Evolutionary conservation across 2,113 vertebrate species (phyloP).

Genomic region (Calidris pygmaea): DNA sequence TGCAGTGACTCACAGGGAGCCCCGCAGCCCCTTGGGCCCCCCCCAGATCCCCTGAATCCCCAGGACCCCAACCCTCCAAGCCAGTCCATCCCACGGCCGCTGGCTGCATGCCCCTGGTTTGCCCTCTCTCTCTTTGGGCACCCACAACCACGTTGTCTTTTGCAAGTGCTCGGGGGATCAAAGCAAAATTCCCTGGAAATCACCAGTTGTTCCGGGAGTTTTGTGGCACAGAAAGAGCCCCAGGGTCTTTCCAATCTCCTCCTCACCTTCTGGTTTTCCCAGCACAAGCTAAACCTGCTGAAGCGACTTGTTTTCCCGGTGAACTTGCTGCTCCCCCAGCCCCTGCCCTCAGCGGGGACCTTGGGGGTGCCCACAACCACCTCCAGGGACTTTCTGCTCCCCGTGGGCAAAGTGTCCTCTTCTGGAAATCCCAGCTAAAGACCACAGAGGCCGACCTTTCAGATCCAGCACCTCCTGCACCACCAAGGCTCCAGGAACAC

Average conservation of each 20-base stretch:
- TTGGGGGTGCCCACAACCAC: not conserved
- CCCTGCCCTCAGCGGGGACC: not conserved
- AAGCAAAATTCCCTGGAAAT: not conserved
- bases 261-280: not conserved
- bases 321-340: not conserved
- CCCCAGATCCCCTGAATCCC: not conserved
- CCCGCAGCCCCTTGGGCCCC: fast-evolving
- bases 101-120: not conserved
- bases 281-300: not conserved
- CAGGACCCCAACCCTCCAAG: not conserved
- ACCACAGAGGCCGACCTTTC: fast-evolving
- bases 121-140: fast-evolving
- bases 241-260: not conserved
- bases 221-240: not conserved
- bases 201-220: fast-evolving
- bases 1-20: fast-evolving
- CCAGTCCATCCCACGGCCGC: not conserved
- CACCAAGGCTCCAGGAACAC: fast-evolving
- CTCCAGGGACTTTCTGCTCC: not conserved
- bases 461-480: not conserved
- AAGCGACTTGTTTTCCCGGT: fast-evolving
- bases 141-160: fast-evolving
- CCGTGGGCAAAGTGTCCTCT: not conserved
- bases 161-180: not conserved
- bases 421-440: not conserved